phyloP scores from a whole-genome alignment of 2,888 invertebrate genomes.

The Eugnorisma glareosa region DNA sequence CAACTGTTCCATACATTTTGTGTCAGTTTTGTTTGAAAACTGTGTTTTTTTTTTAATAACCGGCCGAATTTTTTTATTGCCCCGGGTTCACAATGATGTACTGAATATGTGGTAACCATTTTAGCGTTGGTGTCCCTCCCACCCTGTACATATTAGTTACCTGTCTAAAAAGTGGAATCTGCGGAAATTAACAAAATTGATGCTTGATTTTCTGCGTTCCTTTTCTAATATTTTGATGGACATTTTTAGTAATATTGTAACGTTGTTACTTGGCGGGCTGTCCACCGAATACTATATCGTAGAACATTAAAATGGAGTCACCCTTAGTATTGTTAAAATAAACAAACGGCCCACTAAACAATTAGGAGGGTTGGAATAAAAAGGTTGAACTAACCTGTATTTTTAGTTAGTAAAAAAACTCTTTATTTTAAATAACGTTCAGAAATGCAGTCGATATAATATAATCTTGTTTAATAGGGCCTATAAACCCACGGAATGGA shows the following conservation, averaged over 20 bases:
- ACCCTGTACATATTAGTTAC: constrained; percentile 61
- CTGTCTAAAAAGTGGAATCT: constrained; percentile 84
- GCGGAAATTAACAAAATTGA: constrained; percentile 80
- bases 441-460: neutral
- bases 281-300: constrained; percentile 29
- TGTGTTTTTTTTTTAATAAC: no score
- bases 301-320: constrained; percentile 4
- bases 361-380: constrained; percentile 47
- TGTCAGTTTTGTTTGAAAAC: no score
- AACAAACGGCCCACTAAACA: constrained; percentile 46
- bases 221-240: constrained; percentile 71
- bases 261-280: constrained; percentile 7
- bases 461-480: neutral
- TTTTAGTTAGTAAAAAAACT: neutral
- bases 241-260: constrained; percentile 59
- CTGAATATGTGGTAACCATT: no score
- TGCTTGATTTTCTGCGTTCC: constrained; percentile 80
- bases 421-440: neutral
- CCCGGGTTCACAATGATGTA: no score
- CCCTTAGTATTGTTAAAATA: constrained; percentile 49
- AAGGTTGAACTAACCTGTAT: neutral
- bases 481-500: accelerated
- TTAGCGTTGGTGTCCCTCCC: no score
- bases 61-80: no score
- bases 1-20: no score